Evolutionary conservation across 2,888 invertebrate genomes (phyloP).

Genomic region (Luperina nickerlii): DNA sequence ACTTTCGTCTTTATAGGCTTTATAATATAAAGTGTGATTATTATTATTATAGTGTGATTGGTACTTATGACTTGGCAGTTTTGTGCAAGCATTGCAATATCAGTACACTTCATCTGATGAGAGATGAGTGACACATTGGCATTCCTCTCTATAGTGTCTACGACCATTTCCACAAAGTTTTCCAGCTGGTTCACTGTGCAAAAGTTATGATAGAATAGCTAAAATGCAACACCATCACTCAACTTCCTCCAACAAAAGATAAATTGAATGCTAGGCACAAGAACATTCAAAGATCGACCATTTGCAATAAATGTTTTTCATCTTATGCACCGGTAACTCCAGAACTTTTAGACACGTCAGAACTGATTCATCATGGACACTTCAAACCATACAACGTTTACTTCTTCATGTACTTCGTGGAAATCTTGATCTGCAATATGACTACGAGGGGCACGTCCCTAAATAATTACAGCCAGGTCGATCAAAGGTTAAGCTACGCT

Average conservation of each 20-base stretch:
- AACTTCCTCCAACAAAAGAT: neutral
- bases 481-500: neutral
- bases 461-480: neutral
- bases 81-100: no score
- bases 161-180: neutral
- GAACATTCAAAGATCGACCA: constrained; percentile 15
- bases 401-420: constrained; percentile 25
- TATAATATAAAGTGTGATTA: no score
- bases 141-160: neutral
- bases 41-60: no score
- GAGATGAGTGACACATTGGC: no score
- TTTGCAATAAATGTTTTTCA: constrained; percentile 8
- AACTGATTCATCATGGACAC: constrained; percentile 39
- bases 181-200: neutral
- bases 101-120: no score
- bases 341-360: constrained; percentile 12
- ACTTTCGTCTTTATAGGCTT: no score
- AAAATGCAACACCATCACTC: constrained; percentile 1
- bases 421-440: constrained; percentile 47
- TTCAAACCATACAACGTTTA: constrained; percentile 25
- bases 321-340: constrained; percentile 9
- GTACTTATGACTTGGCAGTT: no score
- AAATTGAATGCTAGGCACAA: constrained; percentile 16
- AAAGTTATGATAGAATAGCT: neutral
- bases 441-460: constrained; percentile 8